Conservation (phyloP, 2,888 invertebrate species). For the Colostygia pectinataria region DNA sequence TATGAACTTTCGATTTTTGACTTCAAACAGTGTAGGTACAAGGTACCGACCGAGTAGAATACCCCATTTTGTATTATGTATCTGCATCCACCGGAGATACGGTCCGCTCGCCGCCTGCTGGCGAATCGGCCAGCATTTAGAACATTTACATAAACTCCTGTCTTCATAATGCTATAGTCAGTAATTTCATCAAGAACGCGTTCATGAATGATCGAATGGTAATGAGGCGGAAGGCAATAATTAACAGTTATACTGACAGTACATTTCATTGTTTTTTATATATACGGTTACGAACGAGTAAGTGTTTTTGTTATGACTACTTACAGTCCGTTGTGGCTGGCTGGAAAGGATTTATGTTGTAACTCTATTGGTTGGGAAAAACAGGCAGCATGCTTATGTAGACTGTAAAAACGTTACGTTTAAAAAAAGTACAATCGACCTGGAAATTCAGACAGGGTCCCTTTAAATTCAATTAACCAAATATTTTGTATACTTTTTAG, state of each 20-base stretch:
- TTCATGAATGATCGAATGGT: constrained; percentile 10
- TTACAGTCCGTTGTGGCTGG: not conserved
- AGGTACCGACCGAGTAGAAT: too few species aligned
- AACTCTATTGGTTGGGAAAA: too few species aligned
- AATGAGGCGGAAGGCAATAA: constrained; percentile 7
- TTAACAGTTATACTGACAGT: constrained; percentile 9
- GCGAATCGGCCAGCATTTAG: constrained; percentile 17
- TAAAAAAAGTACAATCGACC: too few species aligned
- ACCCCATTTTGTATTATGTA: constrained; percentile 5
- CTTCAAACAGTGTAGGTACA: not conserved
- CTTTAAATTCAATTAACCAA: too few species aligned
- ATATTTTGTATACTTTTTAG: too few species aligned
- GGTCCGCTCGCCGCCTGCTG: constrained; percentile 27
- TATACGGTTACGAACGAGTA: not conserved
- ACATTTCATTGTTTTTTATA: not conserved
- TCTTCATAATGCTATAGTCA: constrained; percentile 15
- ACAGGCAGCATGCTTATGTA: too few species aligned
- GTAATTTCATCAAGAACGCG: constrained; percentile 5
- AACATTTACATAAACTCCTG: constrained; percentile 26
- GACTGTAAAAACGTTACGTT: too few species aligned
- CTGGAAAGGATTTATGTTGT: too few species aligned
- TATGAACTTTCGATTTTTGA: too few species aligned
- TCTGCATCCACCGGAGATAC: constrained; percentile 29
- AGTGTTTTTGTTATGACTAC: not conserved
- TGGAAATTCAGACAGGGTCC: too few species aligned